Percentiles rank a stretch among this genome's conserved stretches.
Evolutionary conservation across 1,140 invertebrate genomes (phyloP).

Genomic region (Drosophila ambigua): DNA sequence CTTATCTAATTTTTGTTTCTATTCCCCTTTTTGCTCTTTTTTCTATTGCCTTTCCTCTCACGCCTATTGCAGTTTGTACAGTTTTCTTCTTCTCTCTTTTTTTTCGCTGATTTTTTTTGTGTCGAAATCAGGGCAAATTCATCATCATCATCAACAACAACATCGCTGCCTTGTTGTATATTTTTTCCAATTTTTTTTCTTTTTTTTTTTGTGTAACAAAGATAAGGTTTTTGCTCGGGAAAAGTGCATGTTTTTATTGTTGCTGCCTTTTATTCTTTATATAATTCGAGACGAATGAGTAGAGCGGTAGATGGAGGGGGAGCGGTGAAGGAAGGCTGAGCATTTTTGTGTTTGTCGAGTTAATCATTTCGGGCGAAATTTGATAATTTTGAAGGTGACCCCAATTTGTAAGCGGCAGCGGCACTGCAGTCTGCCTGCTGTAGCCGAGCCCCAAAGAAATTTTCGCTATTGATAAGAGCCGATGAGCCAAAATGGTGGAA

Average conservation of each 20-base stretch:
- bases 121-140: slow-evolving; percentile 82
- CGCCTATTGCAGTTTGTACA: slow-evolving; percentile 24
- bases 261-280: slow-evolving; percentile 68
- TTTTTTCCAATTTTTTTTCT: slow-evolving; percentile 44
- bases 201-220: slow-evolving; percentile 70
- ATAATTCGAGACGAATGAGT: slow-evolving; percentile 54
- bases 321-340: slow-evolving; percentile 12
- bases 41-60: slow-evolving; percentile 20
- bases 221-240: slow-evolving; percentile 70
- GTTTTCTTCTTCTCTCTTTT: slow-evolving; percentile 29
- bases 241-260: slow-evolving; percentile 52
- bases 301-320: not conserved
- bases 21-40: slow-evolving; percentile 40
- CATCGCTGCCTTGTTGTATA: slow-evolving; percentile 66
- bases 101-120: slow-evolving; percentile 71
- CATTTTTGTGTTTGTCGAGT: slow-evolving; percentile 72
- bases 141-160: slow-evolving; percentile 81
- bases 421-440: slow-evolving; percentile 45
- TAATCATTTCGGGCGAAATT: slow-evolving; percentile 81
- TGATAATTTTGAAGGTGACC: slow-evolving; percentile 81
- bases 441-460: slow-evolving; percentile 45
- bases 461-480: slow-evolving; percentile 63
- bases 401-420: slow-evolving; percentile 59
- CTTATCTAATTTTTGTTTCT: slow-evolving; percentile 75
- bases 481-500: not conserved